Percentiles rank a stretch among this genome's conserved stretches.
Evolutionary conservation across 2,113 vertebrate genomes (phyloP).

Genomic region (Redunca redunca): DNA sequence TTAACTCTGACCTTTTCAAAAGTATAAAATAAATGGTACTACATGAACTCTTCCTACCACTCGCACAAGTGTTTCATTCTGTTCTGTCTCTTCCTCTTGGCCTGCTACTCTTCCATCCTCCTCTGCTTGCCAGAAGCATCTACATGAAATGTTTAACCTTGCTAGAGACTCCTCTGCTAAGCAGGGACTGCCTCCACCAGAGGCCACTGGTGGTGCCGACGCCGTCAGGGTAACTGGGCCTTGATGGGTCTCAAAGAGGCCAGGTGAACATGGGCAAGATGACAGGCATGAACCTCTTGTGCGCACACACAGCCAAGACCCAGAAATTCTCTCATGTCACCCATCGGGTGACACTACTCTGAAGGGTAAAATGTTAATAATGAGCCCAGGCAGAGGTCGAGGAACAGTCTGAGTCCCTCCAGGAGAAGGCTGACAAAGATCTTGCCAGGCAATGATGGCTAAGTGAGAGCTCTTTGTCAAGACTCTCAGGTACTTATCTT

Average conservation of each 20-base stretch:
- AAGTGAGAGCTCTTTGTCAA: not conserved
- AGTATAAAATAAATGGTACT: not conserved
- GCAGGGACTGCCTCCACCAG: not conserved
- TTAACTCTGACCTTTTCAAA: slow-evolving; percentile 5
- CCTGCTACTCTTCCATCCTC: not conserved
- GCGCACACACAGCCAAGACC: not conserved
- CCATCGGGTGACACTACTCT: not conserved
- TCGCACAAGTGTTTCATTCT: not conserved
- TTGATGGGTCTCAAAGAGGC: not conserved
- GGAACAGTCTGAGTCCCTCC: not conserved
- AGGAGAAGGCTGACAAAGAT: not conserved
- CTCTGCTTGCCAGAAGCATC: not conserved
- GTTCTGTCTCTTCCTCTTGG: not conserved
- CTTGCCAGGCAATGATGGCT: not conserved
- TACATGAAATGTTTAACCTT: not conserved
- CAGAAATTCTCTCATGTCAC: not conserved
- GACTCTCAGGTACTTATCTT: not conserved
- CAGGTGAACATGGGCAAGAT: not conserved
- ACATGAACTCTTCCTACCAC: not conserved
- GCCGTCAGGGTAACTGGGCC: not conserved
- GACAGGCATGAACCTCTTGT: not conserved
- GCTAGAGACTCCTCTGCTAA: not conserved
- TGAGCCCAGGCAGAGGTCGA: not conserved
- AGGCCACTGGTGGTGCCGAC: not conserved
- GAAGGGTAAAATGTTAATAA: not conserved